These are phyloP conservation scores for Aphaenogaster rudis DNA, from an alignment of 1,140 invertebrate species.

Conservation along the genomic window DNA sequence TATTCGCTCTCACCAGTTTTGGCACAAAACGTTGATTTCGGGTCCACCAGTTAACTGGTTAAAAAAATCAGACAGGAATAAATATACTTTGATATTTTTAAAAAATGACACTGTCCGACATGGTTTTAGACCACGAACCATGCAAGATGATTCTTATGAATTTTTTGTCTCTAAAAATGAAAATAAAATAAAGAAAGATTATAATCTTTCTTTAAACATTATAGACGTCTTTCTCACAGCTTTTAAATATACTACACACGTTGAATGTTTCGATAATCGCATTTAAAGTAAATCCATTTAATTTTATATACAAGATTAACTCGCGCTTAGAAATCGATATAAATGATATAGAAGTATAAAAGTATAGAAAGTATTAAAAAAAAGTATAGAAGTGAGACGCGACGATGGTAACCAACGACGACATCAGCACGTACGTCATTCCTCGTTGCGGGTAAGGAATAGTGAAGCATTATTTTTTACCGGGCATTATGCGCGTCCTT, in stretches of 20 bases:
- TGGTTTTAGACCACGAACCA: too few species aligned
- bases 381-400: neutral
- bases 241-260: neutral
- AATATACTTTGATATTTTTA: neutral
- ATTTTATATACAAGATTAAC: neutral
- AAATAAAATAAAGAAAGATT: too few species aligned
- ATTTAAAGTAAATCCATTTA: neutral
- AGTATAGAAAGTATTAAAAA: neutral
- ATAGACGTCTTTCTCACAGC: neutral
- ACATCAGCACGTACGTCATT: neutral
- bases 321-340: neutral
- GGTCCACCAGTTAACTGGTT: too few species aligned
- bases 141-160: too few species aligned
- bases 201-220: neutral
- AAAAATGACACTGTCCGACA: too few species aligned
- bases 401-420: neutral
- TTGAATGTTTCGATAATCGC: neutral
- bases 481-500: constrained; percentile 3
- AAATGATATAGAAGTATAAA: neutral
- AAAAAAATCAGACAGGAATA: neutral
- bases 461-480: constrained; percentile 39
- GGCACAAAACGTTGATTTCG: too few species aligned
- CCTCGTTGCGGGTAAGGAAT: constrained; percentile 2
- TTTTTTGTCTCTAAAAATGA: too few species aligned
- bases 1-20: too few species aligned